Base-by-base conservation (phyloP, 2,113 vertebrate species). In the Plecturocebus donacophilus region DNA sequence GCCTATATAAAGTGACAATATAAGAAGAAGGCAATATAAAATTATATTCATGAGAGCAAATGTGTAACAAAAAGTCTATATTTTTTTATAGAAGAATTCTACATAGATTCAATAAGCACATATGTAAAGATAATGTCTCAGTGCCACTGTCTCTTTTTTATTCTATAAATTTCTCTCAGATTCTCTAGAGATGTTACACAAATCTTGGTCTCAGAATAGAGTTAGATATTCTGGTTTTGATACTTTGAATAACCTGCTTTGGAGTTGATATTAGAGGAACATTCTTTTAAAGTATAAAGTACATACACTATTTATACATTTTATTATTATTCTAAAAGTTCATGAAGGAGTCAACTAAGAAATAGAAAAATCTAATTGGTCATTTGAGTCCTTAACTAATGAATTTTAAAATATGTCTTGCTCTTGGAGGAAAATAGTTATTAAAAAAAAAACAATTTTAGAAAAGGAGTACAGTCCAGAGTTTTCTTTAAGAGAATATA, bases 201-300 rank as follows among this genome's bases (percentile, higher is more conserved):
- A 19, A 94, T 35, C 85, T 91, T 93, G n/a, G 19, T 84, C 71
- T 75, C 16, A 75, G 42, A 7, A 27, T 25, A 70, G 32, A 70
- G 14, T 87, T 77, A 94, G 32, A 92, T 95, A 91, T 83, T 95
- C 97, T 86, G 35, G 77, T 73, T 95, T 75, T 47, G 12, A 95
- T 90, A 93, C 14, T 71, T 54, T 42, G 47, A 95, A 79, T 79
- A 93, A 84, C 25, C 16, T 93, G 12, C 86, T 91, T 97, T 97
- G 30, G 54, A 84, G 75, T 73, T 90, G 20, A 80, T 45, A 95
- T 49, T 66, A 94, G 64, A 95, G 32, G 61, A 58, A 81, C 8
- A 90, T 80, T 81, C 27, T 71, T 96, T 93, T 73, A 17, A 95
- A 90, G 13, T 83, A 83, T 77, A 77, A 94, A 68, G 25, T 90